phyloP scores from a whole-genome alignment of 2,113 vertebrate genomes.

The mouse (Mus musculus) region DNA sequence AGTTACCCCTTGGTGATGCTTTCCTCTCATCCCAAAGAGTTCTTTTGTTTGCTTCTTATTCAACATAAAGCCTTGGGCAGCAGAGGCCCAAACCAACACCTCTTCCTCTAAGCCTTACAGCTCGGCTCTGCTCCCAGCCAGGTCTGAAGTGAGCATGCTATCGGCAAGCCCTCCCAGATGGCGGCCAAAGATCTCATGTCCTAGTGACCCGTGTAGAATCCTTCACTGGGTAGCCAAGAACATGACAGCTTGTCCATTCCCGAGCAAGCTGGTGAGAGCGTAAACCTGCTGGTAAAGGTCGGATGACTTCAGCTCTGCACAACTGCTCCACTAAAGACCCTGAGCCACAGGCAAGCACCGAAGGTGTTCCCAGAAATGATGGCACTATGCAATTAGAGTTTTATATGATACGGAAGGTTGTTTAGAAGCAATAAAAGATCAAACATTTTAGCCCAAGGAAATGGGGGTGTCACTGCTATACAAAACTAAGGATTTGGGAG shows the following conservation, averaged over 20 bases:
- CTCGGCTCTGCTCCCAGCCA: neutral
- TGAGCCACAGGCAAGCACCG: accelerated
- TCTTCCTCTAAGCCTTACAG: no score
- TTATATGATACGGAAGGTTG: neutral
- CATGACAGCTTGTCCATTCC: neutral
- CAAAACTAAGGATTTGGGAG: neutral
- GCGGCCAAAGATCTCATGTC: neutral
- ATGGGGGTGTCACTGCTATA: accelerated
- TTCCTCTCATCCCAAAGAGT: neutral
- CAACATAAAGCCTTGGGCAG: neutral
- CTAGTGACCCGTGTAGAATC: neutral
- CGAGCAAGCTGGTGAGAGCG: neutral
- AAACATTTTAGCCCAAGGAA: neutral
- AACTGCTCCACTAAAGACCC: neutral
- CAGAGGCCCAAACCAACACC: neutral
- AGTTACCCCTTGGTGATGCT: accelerated
- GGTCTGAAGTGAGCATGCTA: no score
- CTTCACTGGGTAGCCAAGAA: neutral
- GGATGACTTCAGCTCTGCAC: neutral
- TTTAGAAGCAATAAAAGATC: neutral
- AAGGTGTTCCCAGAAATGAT: neutral
- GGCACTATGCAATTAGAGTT: neutral
- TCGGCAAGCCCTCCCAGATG: neutral
- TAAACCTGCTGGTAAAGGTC: no score
- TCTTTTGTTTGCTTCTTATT: neutral